A percentile compares a stretch with the other conserved stretches of the same genome.
Conservation (phyloP, 2,888 invertebrate genomes). For the Hypomecis atomaria region DNA sequence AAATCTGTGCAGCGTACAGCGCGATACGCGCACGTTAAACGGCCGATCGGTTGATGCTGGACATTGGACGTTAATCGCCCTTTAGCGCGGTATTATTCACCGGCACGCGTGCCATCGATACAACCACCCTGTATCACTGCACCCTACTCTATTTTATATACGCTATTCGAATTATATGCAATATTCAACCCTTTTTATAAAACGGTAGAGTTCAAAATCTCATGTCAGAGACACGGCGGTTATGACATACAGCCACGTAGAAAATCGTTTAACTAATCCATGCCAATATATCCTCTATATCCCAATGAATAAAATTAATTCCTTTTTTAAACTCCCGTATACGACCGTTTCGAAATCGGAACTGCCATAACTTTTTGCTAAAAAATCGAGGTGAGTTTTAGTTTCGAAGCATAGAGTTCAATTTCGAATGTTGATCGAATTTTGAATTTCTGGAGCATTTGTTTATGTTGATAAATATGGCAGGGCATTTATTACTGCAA, state of each 20-base stretch:
- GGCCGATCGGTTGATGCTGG: constrained; percentile 65
- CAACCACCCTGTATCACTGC: constrained; percentile 71
- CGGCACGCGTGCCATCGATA: constrained; percentile 78
- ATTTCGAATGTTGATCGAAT: constrained; percentile 41
- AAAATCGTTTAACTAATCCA: constrained; percentile 78
- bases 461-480: constrained; percentile 67
- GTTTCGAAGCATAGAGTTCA: constrained; percentile 39
- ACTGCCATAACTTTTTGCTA: constrained; percentile 41
- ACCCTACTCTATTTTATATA: constrained; percentile 45
- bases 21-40: constrained; percentile 52
- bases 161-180: constrained; percentile 38
- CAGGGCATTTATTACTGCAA: constrained; percentile 77
- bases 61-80: constrained; percentile 81
- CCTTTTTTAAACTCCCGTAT: constrained; percentile 71
- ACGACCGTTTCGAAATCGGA: constrained; percentile 65
- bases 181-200: constrained; percentile 40
- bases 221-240: constrained; percentile 3
- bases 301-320: constrained; percentile 80
- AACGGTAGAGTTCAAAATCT: constrained; percentile 35
- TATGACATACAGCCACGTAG: constrained; percentile 42
- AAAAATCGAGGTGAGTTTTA: constrained; percentile 42
- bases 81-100: constrained; percentile 83
- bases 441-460: constrained; percentile 52
- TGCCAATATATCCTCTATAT: constrained; percentile 81
- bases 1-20: constrained; percentile 34